Base-by-base conservation (phyloP, 2,113 vertebrate species). In the Oryzias melastigma region DNA sequence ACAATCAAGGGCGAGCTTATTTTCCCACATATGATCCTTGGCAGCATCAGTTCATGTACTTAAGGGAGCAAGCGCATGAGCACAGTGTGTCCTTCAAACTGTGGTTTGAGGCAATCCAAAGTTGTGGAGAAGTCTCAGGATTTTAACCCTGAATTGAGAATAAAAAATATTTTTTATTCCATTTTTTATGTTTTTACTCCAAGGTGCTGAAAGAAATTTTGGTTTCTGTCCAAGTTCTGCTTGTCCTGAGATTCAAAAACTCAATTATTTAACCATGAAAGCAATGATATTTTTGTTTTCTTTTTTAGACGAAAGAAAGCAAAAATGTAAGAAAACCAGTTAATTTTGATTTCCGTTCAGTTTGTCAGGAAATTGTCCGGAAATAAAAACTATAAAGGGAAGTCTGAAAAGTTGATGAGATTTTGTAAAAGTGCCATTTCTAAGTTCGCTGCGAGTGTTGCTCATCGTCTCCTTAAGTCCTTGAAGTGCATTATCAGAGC, bases 401-500 rank as follows among this genome's bases (percentile, higher is more conserved):
- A 68, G 40, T 14, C 10, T 45, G 1, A 35, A 10, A 35, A 35
- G 35, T 35, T 35, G 10, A 35, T 12, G 62, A 62, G 0, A 58
- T 52, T 79, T 83, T 66, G 70, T 73, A 62, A 50, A 71, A 67
- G 29, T 71, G 53, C 68, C 70, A 49, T 51, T 69, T 80, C 5
- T 53, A 22, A 55, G 53, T 42, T 51, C 42, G 8, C 25, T 22
- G 35, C 53, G 50, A 56, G 15, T 62, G 63, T 69, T 71, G 25
- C 60, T 71, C 45, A 19, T 52, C 77, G 22, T 15, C 52, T 43
- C n/a, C 50, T 53, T 24, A 55, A 69, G 68, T 71, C 56, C 50
- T 73, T 77, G 51, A 79, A 59, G 74, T 29, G n/a, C 50, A 56
- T 66, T 80, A 81, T 80, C 71, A 63, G 75, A 67, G 72, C 40